Percentiles rank a stretch among this genome's conserved stretches.
Conservation (phyloP, 92 coral and sea anemone genomes). For the Porites rus region DNA sequence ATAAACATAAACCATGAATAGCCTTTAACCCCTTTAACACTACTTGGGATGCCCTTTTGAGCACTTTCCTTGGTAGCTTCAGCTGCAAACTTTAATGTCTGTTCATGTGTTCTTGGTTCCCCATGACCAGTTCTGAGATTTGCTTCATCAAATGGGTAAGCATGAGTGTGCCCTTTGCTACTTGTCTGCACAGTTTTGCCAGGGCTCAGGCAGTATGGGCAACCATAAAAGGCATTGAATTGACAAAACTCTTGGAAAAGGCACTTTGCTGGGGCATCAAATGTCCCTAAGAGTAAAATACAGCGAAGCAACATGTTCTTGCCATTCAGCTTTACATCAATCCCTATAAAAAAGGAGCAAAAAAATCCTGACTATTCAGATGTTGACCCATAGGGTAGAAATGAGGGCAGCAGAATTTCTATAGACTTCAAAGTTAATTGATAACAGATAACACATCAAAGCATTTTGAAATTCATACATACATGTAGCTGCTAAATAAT, state of each 20-base stretch:
- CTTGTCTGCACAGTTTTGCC: slow-evolving; percentile 56
- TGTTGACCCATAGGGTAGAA: too few relatives aligned
- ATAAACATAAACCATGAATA: slow-evolving; percentile 54
- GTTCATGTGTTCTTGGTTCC: slow-evolving; percentile 54
- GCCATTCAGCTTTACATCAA: slow-evolving; percentile 3
- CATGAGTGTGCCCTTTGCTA: slow-evolving; percentile 55
- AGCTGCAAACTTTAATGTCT: slow-evolving; percentile 63
- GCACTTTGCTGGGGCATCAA: slow-evolving; percentile 72
- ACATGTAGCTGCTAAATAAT: too few relatives aligned
- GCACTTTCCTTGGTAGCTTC: slow-evolving; percentile 52
- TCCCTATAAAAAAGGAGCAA: slow-evolving; percentile 20
- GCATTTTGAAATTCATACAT: too few relatives aligned
- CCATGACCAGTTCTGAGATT: slow-evolving; percentile 51
- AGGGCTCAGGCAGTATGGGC: slow-evolving; percentile 61
- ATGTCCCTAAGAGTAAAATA: slow-evolving; percentile 53
- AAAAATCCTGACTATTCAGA: too few relatives aligned
- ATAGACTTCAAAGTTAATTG: too few relatives aligned
- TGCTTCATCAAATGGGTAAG: slow-evolving; percentile 54
- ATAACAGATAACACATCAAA: too few relatives aligned
- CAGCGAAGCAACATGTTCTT: slow-evolving; percentile 33
- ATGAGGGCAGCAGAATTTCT: too few relatives aligned
- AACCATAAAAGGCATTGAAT: slow-evolving; percentile 60
- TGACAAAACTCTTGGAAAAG: slow-evolving; percentile 57
- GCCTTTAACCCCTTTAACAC: slow-evolving; percentile 65
- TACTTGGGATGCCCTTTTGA: slow-evolving; percentile 6